Base-by-base conservation (phyloP, 2,888 invertebrate genomes). In the Gortyna flavago region DNA sequence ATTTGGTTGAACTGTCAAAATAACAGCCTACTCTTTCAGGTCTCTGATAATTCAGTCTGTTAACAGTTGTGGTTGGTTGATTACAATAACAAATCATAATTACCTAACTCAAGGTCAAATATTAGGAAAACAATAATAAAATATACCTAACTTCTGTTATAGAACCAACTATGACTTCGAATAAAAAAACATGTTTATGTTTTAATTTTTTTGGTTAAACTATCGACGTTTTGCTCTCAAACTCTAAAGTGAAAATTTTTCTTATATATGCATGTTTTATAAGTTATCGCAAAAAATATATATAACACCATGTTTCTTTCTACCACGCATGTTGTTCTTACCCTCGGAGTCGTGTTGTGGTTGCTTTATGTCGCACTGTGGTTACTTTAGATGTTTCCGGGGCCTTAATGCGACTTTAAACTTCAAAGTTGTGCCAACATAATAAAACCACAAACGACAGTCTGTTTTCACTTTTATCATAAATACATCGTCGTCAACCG, bases 381-480 rank as follows among this genome's bases (percentile, higher is more conserved):
- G 85, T 87, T 54, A 61, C 64, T 72, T 79, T 64, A 76, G 62
- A 74, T 70, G 77, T 79, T 66, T 74, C 70, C 72, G 59, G 68
- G 68, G 48, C 72, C 70, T 38, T 87, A 86, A 88, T 86, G 75
- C 71, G 75, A 88, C 70, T 86, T 71, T 13, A 68, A 73, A 88
- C 59, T 86, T 78, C 41, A 77, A 71, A 86, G 69, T 86, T 84
- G 59, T 61, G 73, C 69, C 62, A 73, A 78, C 81, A 86, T 73
- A 83, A 88, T 75, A 65, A 62, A 65, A 66, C 86, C 87, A 81
- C 88, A 86, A 84, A 81, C 79, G 79, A 79, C 74, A 66, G 61
- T 83, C 62, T 67, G 69, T 66, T 71, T 69, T 59, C 74, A 87
- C 76, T 83, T 86, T 88, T 83, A 88, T 80, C 77, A 88, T 84